A percentile compares a stretch with the other conserved stretches of the same genome.
Evolutionary conservation across 1,140 invertebrate genomes (phyloP).

Genomic region (Pogonognathellus flavescens): DNA sequence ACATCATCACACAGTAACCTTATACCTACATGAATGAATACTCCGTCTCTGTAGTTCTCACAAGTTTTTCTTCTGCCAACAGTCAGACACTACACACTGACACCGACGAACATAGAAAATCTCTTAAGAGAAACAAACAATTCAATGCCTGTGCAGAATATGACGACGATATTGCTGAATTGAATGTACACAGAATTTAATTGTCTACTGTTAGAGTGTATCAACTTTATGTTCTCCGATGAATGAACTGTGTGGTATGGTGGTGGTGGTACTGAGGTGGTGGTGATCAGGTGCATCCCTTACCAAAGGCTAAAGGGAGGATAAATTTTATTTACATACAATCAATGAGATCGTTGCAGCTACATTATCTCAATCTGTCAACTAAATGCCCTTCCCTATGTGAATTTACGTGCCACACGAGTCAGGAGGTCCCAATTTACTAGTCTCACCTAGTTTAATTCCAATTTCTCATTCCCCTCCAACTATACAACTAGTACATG

Average conservation of each 20-base stretch:
- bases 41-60: no score
- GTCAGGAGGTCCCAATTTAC: constrained; percentile 28
- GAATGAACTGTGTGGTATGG: no score
- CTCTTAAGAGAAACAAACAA: no score
- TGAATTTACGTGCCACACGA: constrained; percentile 12
- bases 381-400: constrained; percentile 4
- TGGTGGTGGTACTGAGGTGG: not conserved
- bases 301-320: not conserved
- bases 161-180: not conserved
- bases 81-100: no score
- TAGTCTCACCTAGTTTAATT: constrained; percentile 40
- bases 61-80: not conserved
- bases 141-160: no score
- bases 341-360: not conserved
- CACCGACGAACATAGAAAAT: no score
- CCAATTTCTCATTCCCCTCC: constrained; percentile 30
- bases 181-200: not conserved
- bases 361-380: constrained; percentile 24
- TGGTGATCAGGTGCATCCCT: not conserved
- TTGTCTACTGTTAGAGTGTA: no score
- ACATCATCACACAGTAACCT: no score
- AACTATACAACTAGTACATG: not conserved
- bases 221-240: no score
- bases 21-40: no score
- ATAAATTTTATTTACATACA: not conserved